phyloP scores from a whole-genome alignment of 2,888 invertebrate genomes.

The Pristionchus exspectatus region DNA sequence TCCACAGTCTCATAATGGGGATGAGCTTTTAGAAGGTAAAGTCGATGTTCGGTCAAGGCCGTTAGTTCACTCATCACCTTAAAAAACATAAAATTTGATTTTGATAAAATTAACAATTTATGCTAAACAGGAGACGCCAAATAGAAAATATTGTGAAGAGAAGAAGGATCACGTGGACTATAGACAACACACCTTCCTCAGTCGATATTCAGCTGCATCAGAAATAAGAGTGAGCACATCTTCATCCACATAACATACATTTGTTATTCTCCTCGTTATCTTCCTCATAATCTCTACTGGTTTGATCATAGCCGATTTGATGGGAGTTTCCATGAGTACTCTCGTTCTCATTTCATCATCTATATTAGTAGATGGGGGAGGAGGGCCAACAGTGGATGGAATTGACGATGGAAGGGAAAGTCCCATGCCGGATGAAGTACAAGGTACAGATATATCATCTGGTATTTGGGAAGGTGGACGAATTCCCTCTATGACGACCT shows the following conservation, averaged over 20 bases:
- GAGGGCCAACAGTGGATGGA: neutral
- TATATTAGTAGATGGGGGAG: neutral
- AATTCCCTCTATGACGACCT: constrained; percentile 92
- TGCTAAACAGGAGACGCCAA: no score
- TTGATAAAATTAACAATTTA: no score
- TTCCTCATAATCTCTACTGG: constrained; percentile 65
- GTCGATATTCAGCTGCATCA: constrained; percentile 93
- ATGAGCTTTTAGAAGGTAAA: constrained; percentile 91
- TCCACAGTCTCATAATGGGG: constrained; percentile 91
- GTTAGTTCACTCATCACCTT: constrained; percentile 92
- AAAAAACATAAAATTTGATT: no score
- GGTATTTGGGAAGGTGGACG: constrained; percentile 75
- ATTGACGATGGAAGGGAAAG: neutral
- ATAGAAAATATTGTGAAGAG: no score
- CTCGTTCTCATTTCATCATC: constrained; percentile 34
- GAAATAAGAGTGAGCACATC: constrained; percentile 89
- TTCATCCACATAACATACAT: constrained; percentile 68
- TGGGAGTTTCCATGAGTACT: constrained; percentile 44
- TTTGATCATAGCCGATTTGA: constrained; percentile 57
- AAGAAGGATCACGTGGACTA: constrained; percentile 78
- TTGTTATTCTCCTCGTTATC: constrained; percentile 65
- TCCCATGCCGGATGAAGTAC: neutral
- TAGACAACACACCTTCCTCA: constrained; percentile 87
- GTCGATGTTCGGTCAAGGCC: constrained; percentile 93
- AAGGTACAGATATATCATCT: neutral